Evolutionary conservation across 2,797 vertebrate genomes (phyloP), one percentile per base, ranked within the genome.

Genomic region (Coregonus sp.): DNA sequence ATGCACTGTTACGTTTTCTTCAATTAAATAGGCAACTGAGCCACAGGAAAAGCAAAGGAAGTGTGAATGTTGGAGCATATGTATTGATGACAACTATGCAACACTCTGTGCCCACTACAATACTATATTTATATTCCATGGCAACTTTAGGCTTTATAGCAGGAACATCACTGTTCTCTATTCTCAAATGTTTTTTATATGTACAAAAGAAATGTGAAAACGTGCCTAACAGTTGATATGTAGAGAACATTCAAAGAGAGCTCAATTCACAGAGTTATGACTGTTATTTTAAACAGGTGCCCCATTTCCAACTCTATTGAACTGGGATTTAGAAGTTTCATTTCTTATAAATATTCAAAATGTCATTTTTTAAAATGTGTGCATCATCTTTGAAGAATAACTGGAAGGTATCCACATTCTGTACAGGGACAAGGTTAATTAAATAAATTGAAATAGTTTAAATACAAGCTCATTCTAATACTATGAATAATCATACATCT

Each of bases 401-500:
- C 81, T 80, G 81, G 81, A 78, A 86, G 80, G 78, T 84, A 83
- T 84, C 70, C 54, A 61, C 66, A 84, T 80, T 71, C 81, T 91
- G 91, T 82, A 76, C 79, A 78, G 89, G 87, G 90, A 90, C 77
- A 14, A 76, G 87, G 86, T 87, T 92, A 87, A 93, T 90, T 90
- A 81, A 92, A 91, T 91, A 88, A 92, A 92, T 91, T 89, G 81
- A 84, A 93, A 90, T 89, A 82, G 85, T 88, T 89, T 86, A 91
- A 90, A 90, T 82, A 76, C 81, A 78, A 88, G 76, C 77, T 84
- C 85, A 86, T 87, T 90, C 87, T 85, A 86, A 82, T 89, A 89
- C 90, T 85, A 93, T 92, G 91, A 93, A 94, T 94, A 93, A 92
- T 91, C 88, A 94, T 91, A 88, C 89, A 89, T 85, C 82, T 79